Evolutionary conservation across 2,888 invertebrate genomes (phyloP), one percentile per base, ranked within the genome.

Genomic region (Parascotia fuliginaria): DNA sequence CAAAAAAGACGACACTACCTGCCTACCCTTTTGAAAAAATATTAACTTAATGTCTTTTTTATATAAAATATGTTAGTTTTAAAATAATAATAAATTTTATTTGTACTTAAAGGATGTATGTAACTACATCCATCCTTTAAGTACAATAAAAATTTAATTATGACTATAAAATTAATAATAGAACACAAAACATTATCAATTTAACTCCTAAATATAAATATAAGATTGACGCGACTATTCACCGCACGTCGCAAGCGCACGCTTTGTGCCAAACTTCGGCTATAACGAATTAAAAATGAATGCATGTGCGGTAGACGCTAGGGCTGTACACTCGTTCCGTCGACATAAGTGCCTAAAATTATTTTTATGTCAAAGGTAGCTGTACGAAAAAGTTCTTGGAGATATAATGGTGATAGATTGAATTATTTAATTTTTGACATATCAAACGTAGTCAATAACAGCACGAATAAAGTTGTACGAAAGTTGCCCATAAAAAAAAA

Each of bases 221-320:
- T 65, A 61, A 64, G 73, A 77, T 77, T 79, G 77, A 44, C 33
- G 42, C 42, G 55, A 55, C 67, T 62, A 65, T 66, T 65, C 67
- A 72, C 67, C 47, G 70, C 80, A 80, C 77, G 80, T 78, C 73
- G 75, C 73, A 68, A 69, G 75, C 75, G 77, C 78, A 75, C 75
- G 73, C 70, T 78, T 78, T 79, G 77, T 75, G 74, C 74, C 77
- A 78, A 85, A 83, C 79, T 83, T 83, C 67, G 73, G 72, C 79
- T 77, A 73, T 75, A 78, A 80, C 75, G 73, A 80, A 83, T 84
- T 85, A 83, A 83, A 84, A 83, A 83, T 83, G 78, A 77, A 84
- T 79, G 79, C 74, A 76, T 66, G 69, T 70, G 73, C 70, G 58
- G 63, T 66, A 67, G 67, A 65, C 52, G 46, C 42, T 55, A 65